Evolutionary conservation across 1,140 invertebrate genomes (phyloP), one percentile per base, ranked within the genome.

Genomic region (Pollicipes pollicipes): DNA sequence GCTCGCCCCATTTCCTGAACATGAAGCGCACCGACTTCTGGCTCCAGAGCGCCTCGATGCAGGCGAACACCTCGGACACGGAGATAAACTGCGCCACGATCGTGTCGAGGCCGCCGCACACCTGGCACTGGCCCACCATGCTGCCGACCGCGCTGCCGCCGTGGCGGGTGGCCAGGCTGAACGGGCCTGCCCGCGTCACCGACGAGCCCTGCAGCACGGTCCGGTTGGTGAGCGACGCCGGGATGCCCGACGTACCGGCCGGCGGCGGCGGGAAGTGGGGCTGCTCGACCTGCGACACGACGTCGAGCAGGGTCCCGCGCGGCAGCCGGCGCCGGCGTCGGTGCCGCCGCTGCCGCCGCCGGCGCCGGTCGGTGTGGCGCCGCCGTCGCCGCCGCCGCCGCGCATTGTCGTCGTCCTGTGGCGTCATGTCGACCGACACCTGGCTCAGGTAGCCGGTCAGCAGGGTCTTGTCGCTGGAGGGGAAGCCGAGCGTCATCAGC

Each of bases 61-160:
- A 66, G 10, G n/a, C 64, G 27, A 66, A 66, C 64, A 66, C 64
- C 64, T 66, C 64, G 24, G 28, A 27, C n/a, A 28, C 64, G 27
- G 64, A 66, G 17, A 28, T 28, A n/a, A 66, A 66, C 64, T 29
- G 64, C 64, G 64, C 64, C 64, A 66, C 64, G 64, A 66, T 66
- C 28, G 64, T 66, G 17, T 66, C 64, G 24, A 66, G 64, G n/a
- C 64, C 64, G 8, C 27, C 64, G 64, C 64, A 66, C 10, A 66
- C 28, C 64, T 66, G 64, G 28, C 64, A 66, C 64, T 66, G 64
- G 27, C 64, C 64, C 8, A 66, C 28, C 64, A 66, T 66, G 27
- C 27, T 66, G 64, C 64, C 64, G 27, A 66, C 64, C 24, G 64
- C 64, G 8, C 64, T n/a, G 3, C 64, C n/a, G 64, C 64, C 28